Conservation (phyloP, 2,797 vertebrate genomes). For the Varecia variegata region DNA sequence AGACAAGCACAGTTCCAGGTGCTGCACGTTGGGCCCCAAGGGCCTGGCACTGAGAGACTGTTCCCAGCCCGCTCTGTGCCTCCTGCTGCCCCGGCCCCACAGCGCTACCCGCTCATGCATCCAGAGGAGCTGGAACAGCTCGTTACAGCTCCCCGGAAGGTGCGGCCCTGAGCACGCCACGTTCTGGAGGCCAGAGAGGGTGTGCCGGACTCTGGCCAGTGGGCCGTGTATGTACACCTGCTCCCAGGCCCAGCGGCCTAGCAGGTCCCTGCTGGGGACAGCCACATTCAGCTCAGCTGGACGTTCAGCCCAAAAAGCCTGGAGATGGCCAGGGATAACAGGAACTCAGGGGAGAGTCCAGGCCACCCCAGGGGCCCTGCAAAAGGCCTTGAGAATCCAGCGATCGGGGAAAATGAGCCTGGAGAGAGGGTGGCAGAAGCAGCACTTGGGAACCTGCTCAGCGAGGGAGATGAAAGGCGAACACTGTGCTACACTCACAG, state of each 20-base stretch:
- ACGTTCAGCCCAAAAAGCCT: neutral
- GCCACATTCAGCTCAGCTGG: neutral
- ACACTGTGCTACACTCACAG: accelerated
- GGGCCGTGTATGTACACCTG: neutral
- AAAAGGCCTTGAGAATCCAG: neutral
- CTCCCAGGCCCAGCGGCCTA: neutral
- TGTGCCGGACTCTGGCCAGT: neutral
- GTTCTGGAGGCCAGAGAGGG: neutral
- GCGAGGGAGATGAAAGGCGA: neutral
- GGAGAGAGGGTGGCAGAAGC: neutral
- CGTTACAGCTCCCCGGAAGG: neutral
- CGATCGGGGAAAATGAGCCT: neutral
- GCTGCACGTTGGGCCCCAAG: neutral
- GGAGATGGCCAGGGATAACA: neutral
- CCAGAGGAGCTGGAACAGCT: neutral
- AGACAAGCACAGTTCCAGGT: neutral
- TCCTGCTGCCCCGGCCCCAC: neutral
- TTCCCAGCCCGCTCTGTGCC: neutral
- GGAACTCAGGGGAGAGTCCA: neutral
- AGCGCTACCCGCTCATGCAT: accelerated
- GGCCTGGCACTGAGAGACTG: neutral
- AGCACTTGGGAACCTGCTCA: neutral
- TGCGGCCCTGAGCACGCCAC: neutral
- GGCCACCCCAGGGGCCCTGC: too few relatives aligned
- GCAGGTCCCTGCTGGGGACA: neutral